phyloP scores from a whole-genome alignment of 2,797 vertebrate genomes.

The Chromis chromis region DNA sequence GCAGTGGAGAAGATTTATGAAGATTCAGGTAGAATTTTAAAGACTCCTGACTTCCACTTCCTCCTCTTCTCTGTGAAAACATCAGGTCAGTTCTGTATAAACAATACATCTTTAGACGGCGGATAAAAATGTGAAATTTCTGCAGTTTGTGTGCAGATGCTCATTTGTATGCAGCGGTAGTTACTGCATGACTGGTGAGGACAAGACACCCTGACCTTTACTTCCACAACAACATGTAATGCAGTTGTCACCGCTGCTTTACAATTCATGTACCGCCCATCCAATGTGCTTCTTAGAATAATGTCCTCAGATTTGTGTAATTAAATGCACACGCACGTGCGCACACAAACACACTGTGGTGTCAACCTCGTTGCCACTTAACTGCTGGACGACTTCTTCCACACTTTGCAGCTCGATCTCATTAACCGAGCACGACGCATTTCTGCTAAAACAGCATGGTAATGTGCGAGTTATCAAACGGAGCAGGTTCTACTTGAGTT shows the following conservation, averaged over 20 bases:
- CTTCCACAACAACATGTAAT: slow-evolving; percentile 65
- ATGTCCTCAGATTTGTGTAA: slow-evolving; percentile 49
- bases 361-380: slow-evolving; percentile 28
- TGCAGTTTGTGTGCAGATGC: background rate
- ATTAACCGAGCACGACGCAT: slow-evolving; percentile 40
- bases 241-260: slow-evolving; percentile 57
- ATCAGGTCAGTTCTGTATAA: background rate
- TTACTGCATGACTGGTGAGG: slow-evolving; percentile 40
- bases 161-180: slow-evolving; percentile 55
- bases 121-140: slow-evolving; percentile 3
- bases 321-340: slow-evolving; percentile 34
- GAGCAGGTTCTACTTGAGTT: slow-evolving; percentile 55
- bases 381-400: slow-evolving; percentile 37
- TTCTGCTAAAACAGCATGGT: slow-evolving; percentile 36
- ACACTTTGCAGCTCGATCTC: slow-evolving; percentile 46
- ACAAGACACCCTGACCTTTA: slow-evolving; percentile 68
- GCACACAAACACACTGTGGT: slow-evolving; percentile 5
- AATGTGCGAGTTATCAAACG: slow-evolving; percentile 48
- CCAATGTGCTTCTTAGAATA: slow-evolving; percentile 32
- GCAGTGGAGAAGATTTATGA: background rate
- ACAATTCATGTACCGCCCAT: slow-evolving; percentile 50
- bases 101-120: background rate
- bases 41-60: background rate
- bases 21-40: slow-evolving; percentile 4
- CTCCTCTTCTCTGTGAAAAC: background rate